A percentile compares a stretch with the other conserved stretches of the same genome.
These are phyloP conservation scores for Diachasmimorpha longicaudata DNA, from an alignment of 1,140 invertebrate genomes.

Conservation along the genomic window DNA sequence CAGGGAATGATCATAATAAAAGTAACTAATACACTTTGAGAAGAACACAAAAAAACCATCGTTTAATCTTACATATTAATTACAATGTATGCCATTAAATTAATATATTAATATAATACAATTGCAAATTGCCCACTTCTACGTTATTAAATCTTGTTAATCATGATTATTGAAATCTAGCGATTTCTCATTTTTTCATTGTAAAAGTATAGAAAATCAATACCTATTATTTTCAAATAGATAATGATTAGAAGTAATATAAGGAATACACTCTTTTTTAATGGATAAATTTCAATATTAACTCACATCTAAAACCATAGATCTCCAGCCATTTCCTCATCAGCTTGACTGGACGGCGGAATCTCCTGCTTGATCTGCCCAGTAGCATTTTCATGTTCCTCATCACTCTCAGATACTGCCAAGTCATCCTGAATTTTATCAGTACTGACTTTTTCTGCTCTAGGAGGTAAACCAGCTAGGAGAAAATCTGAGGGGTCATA, in stretches of 20 bases:
- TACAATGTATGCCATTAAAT: background rate
- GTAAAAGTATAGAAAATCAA: background rate
- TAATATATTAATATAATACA: background rate
- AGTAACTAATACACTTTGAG: background rate
- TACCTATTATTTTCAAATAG: too few relatives aligned
- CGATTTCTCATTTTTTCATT: background rate
- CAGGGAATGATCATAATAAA: background rate
- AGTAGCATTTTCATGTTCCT: constrained; percentile 62
- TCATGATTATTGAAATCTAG: background rate
- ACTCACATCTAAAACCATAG: constrained; percentile 62
- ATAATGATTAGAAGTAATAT: too few relatives aligned
- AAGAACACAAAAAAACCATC: background rate
- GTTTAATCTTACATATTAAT: background rate
- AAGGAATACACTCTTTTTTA: background rate
- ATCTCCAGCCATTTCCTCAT: constrained; percentile 61
- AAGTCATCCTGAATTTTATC: constrained; percentile 74
- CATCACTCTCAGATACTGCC: constrained; percentile 82
- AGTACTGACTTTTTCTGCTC: constrained; percentile 56
- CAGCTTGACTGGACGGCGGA: constrained; percentile 42
- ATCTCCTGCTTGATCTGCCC: constrained; percentile 39
- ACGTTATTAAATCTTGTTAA: background rate
- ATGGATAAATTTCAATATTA: background rate
- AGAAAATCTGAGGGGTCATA: constrained; percentile 88
- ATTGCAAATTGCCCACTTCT: background rate
- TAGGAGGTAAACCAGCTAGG: constrained; percentile 64